These are phyloP conservation scores for Aphaenogaster ashmeadi DNA, from an alignment of 1,140 invertebrate genomes.

Conservation along the genomic window DNA sequence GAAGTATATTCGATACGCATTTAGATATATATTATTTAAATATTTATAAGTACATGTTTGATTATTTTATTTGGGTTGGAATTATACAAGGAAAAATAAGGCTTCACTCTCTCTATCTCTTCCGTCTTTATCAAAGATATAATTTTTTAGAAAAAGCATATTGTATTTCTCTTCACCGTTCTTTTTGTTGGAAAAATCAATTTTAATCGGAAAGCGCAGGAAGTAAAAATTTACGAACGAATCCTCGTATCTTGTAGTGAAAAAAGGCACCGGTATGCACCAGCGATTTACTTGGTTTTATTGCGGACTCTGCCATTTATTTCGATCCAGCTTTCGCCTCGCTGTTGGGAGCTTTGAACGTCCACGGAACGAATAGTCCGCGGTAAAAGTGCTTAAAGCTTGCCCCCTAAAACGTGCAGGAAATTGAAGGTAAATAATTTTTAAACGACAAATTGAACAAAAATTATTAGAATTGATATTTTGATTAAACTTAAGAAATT, in stretches of 20 bases:
- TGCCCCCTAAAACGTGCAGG: constrained; percentile 49
- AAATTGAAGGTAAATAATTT: constrained; percentile 34
- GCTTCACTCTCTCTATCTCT: not conserved
- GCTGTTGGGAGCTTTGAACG: constrained; percentile 65
- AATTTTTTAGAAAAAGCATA: not conserved
- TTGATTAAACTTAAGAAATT: not conserved
- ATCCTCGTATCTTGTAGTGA: constrained; percentile 42
- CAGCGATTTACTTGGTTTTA: constrained; percentile 52
- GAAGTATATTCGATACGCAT: not conserved
- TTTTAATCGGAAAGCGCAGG: constrained; percentile 58
- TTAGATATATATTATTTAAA: not conserved
- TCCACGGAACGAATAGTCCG: constrained; percentile 62
- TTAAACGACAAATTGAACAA: constrained; percentile 25
- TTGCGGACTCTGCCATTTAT: constrained; percentile 64
- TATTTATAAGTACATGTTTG: not conserved
- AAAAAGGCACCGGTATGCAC: constrained; percentile 54
- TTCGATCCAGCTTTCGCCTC: constrained; percentile 67
- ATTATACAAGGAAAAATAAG: not conserved
- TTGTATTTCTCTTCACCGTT: not conserved
- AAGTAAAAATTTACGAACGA: constrained; percentile 63
- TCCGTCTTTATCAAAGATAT: not conserved
- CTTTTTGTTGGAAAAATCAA: constrained; percentile 47
- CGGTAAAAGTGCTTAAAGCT: constrained; percentile 66
- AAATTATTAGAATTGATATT: constrained; percentile 1
- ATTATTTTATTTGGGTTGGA: constrained; percentile 19